These are phyloP conservation scores for Cataglyphis livida DNA, from an alignment of 2,888 invertebrate species.

Conservation along the genomic window DNA sequence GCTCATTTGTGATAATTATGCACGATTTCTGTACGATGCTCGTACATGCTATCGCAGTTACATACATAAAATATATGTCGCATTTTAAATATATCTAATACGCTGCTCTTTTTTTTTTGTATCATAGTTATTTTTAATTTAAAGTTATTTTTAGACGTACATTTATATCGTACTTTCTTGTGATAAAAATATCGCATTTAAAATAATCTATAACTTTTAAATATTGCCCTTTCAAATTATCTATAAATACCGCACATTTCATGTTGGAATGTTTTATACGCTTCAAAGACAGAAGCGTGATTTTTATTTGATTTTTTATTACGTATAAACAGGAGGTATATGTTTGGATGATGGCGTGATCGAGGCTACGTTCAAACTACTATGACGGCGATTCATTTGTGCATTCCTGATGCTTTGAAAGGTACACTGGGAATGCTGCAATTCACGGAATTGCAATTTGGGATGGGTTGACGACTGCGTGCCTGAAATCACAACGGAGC, in stretches of 20 bases:
- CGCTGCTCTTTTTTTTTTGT: neutral
- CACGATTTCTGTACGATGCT: neutral
- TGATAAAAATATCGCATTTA: neutral
- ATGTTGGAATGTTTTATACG: neutral
- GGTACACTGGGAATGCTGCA: slow-evolving; percentile 51
- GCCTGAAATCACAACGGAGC: slow-evolving; percentile 48
- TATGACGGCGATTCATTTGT: slow-evolving; percentile 49
- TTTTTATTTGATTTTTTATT: slow-evolving; percentile 16
- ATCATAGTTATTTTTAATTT: neutral
- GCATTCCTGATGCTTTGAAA: slow-evolving; percentile 52
- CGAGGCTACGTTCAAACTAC: slow-evolving; percentile 24
- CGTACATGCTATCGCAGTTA: slow-evolving; percentile 38
- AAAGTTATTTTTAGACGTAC: slow-evolving; percentile 1
- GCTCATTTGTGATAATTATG: neutral
- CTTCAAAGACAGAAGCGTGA: slow-evolving; percentile 14
- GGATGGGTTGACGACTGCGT: slow-evolving; percentile 51
- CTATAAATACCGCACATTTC: neutral
- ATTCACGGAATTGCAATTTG: slow-evolving; percentile 61
- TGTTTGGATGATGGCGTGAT: slow-evolving; percentile 4
- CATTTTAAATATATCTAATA: slow-evolving; percentile 46
- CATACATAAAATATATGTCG: slow-evolving; percentile 33
- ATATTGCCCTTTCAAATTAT: neutral
- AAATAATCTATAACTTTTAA: neutral
- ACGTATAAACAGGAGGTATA: neutral
- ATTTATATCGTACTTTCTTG: neutral